These are phyloP conservation scores for Lepetodrilus schrolli DNA, from an alignment of 2,888 invertebrate genomes.

Conservation along the genomic window DNA sequence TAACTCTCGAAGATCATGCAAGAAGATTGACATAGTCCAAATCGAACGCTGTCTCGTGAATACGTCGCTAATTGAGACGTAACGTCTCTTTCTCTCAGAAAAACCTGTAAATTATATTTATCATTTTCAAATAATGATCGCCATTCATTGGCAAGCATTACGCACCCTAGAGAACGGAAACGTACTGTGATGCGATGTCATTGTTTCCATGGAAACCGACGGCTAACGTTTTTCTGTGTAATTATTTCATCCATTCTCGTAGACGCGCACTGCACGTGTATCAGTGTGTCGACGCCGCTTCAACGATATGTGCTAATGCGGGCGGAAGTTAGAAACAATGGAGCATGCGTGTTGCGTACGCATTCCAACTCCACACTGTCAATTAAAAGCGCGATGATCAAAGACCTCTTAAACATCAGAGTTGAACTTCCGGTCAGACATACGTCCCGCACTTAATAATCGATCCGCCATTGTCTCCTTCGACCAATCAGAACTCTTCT, in stretches of 20 bases:
- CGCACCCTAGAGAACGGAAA: constrained; percentile 8
- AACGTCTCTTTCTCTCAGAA: too few species aligned
- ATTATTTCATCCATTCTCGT: constrained; percentile 19
- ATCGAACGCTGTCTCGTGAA: too few species aligned
- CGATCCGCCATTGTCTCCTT: not conserved
- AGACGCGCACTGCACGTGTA: constrained; percentile 28
- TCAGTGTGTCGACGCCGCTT: not conserved
- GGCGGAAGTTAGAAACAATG: constrained; percentile 28
- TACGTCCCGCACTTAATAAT: constrained; percentile 19
- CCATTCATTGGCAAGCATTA: not conserved
- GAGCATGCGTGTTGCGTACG: constrained; percentile 18
- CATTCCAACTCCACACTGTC: constrained; percentile 18
- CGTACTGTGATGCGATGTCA: constrained; percentile 2
- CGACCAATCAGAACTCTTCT: constrained; percentile 2
- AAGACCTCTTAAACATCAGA: not conserved
- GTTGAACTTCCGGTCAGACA: constrained; percentile 14
- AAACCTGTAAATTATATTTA: constrained; percentile 12
- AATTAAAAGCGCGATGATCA: constrained; percentile 15
- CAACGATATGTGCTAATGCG: constrained; percentile 14
- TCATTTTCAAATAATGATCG: constrained; percentile 12
- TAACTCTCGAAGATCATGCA: too few species aligned
- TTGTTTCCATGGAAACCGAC: constrained; percentile 27
- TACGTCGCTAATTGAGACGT: too few species aligned
- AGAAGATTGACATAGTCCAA: too few species aligned
- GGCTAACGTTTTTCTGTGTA: constrained; percentile 18